Evolutionary conservation across 35 echinoderm and acorn worm species (phyloP), one percentile per base, ranked within the genome.

Genomic region (Chiridota heheva): DNA sequence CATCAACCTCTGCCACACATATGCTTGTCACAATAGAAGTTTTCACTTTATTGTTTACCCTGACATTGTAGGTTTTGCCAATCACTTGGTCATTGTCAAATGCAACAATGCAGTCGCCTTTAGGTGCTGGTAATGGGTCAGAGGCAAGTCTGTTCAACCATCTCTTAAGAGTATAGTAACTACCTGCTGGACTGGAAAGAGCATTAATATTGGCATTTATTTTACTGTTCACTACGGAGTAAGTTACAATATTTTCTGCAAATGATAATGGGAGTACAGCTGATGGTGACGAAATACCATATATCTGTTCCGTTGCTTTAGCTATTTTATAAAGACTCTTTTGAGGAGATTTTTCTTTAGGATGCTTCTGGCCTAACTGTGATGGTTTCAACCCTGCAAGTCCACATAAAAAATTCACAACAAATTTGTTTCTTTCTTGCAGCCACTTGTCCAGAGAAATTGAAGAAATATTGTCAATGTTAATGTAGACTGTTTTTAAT

Each of bases 11-110:
- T 5, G 84, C 84, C 2, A 66, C 29, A 69, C 72, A 78, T 0
- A 77, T 60, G 30, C 42, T 67, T 1, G 84, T 87, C 4, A 87
- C 41, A 7, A 79, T 44, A 42, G 53, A 64, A 32, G 60, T 44
- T 40, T 87, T 87, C 16, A 87, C 53, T 39, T 87, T 87, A 37
- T 67, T 63, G 40, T 78, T 61, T 20, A 24, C 73, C 34, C 73
- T 42, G 2, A 87, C 84, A 51, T 79, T 81, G 29, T 87, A 87
- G 18, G 67, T 39, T 60, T 78, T 71, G 7, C 59, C 57, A 22
- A 87, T 42, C 28, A 85, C 70, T 56, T 85, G 82, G 33, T 85
- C 82, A 60, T 85, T 85, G 44, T 85, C 82, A 60, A 85, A 74
- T 17, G 82, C 66, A 2, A 77, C 44, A 10, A 74, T 13, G 18